Conservation (phyloP, 2,797 vertebrate genomes). For the Synanceia verrucosa region DNA sequence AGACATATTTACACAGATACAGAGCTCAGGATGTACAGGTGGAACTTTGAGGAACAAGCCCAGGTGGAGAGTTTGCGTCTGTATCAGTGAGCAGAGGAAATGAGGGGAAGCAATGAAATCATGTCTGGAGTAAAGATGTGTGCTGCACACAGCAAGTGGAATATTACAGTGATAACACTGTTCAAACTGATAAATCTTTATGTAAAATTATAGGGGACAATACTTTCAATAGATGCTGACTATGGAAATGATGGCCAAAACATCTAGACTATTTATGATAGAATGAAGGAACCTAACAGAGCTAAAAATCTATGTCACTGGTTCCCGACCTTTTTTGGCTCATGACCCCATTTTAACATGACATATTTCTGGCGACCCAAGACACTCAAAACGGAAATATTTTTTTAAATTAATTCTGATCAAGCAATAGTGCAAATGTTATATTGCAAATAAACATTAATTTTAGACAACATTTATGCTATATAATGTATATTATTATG, state of each 20-base stretch:
- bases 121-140: not conserved
- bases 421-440: too few species aligned
- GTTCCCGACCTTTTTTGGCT: too few species aligned
- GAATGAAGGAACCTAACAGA: not conserved
- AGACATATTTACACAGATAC: not conserved
- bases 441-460: too few species aligned
- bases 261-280: not conserved
- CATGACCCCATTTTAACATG: too few species aligned
- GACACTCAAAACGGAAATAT: too few species aligned
- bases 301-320: not conserved
- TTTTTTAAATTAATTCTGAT: too few species aligned
- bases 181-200: not conserved
- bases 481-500: too few species aligned
- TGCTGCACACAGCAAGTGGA: not conserved
- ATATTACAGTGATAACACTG: not conserved
- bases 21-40: too few species aligned
- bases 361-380: too few species aligned
- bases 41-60: not conserved
- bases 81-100: slow-evolving; percentile 36
- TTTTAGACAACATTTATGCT: too few species aligned
- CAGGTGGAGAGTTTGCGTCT: slow-evolving; percentile 18
- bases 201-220: too few species aligned
- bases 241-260: not conserved
- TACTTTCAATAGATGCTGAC: too few species aligned
- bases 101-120: slow-evolving; percentile 7